These are phyloP conservation scores for Acleris cristana DNA, from an alignment of 2,888 invertebrate genomes.

Conservation along the genomic window DNA sequence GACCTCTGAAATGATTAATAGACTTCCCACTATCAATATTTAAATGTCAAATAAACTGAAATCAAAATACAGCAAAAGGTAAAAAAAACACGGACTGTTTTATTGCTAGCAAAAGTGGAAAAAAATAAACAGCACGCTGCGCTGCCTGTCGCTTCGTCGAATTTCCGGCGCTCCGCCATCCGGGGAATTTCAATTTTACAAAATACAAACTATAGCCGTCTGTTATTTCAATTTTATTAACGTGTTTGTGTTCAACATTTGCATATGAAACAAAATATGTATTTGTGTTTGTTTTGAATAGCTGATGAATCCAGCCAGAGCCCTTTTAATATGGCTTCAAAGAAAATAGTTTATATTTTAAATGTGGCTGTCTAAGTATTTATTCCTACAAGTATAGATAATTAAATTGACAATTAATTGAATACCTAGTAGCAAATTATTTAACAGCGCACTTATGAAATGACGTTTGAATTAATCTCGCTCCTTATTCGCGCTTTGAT, in stretches of 20 bases:
- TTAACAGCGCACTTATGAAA: not conserved
- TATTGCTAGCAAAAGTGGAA: slow-evolving; percentile 63
- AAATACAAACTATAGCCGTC: slow-evolving; percentile 60
- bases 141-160: slow-evolving; percentile 58
- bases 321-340: slow-evolving; percentile 14
- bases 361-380: not conserved
- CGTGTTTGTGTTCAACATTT: slow-evolving; percentile 41
- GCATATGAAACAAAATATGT: slow-evolving; percentile 23
- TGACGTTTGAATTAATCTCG: slow-evolving; percentile 11
- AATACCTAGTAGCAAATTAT: not conserved
- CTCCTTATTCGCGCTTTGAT: slow-evolving; percentile 23
- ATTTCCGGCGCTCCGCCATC: slow-evolving; percentile 70
- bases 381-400: no score
- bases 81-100: slow-evolving; percentile 43
- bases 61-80: slow-evolving; percentile 10
- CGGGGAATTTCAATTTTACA: slow-evolving; percentile 69
- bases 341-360: slow-evolving; percentile 14
- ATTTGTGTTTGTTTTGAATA: slow-evolving; percentile 28
- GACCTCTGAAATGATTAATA: not conserved
- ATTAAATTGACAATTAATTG: not conserved
- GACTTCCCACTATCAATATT: not conserved
- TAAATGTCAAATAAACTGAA: not conserved
- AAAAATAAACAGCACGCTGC: slow-evolving; percentile 60
- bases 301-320: slow-evolving; percentile 16
- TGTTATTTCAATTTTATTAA: slow-evolving; percentile 55